Evolutionary conservation across 2,113 vertebrate genomes (phyloP).

Genomic region (Xiphophorus hellerii): DNA sequence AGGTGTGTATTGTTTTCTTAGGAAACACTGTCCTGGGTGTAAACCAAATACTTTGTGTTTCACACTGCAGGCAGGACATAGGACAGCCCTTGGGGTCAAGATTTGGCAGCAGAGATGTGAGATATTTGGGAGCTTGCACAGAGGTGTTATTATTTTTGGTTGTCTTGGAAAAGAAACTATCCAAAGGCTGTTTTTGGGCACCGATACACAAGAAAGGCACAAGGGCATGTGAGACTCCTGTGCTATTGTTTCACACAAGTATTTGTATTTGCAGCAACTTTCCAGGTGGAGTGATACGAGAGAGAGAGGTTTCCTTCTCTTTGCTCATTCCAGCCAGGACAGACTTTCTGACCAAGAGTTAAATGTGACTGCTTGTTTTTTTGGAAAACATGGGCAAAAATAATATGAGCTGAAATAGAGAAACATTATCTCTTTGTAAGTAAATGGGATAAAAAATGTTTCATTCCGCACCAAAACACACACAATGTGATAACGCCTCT

Average conservation of each 20-base stretch:
- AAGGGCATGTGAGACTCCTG: conserved; percentile 14
- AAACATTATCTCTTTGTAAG: background rate
- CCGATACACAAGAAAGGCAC: conserved; percentile 3
- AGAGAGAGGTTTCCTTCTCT: conserved; percentile 45
- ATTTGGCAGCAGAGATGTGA: conserved; percentile 79
- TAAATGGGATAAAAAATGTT: no score
- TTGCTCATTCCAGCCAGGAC: conserved; percentile 57
- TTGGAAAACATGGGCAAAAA: background rate
- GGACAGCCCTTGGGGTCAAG: conserved; percentile 45
- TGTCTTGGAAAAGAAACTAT: conserved; percentile 44
- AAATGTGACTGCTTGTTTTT: conserved; percentile 21
- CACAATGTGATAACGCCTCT: no score
- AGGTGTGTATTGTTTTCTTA: conserved; percentile 66
- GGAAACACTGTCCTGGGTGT: conserved; percentile 47
- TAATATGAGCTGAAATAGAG: no score
- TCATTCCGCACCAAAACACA: no score
- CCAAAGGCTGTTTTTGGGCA: conserved; percentile 45
- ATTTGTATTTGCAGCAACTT: conserved; percentile 73
- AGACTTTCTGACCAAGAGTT: conserved; percentile 23
- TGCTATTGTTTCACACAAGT: conserved; percentile 46
- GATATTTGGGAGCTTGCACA: conserved; percentile 48
- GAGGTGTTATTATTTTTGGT: conserved; percentile 71
- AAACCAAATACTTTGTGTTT: conserved; percentile 39
- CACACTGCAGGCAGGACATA: conserved; percentile 41
- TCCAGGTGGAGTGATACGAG: conserved; percentile 60